Percentiles rank a stretch among this genome's conserved stretches.
These are phyloP conservation scores for Salvelinus sp. DNA, from an alignment of 2,113 vertebrate genomes.

Conservation along the genomic window DNA sequence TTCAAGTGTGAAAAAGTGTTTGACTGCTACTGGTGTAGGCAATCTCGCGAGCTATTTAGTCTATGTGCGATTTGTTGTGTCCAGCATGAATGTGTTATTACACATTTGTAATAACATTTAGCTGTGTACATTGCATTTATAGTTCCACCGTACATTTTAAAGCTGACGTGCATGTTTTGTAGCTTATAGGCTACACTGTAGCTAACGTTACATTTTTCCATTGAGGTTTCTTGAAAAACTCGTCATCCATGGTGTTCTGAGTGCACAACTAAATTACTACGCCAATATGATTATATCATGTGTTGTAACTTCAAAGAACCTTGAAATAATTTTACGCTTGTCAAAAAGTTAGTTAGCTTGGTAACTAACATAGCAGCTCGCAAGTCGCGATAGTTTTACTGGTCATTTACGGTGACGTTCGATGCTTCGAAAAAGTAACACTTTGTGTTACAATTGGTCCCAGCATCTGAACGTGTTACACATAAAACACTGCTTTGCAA, in stretches of 20 bases:
- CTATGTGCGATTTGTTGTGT: slow-evolving; percentile 27
- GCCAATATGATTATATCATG: background rate
- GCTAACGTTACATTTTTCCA: slow-evolving; percentile 5
- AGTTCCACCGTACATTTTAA: background rate
- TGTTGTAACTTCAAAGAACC: background rate
- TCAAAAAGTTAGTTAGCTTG: background rate
- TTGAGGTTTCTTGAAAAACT: slow-evolving; percentile 3
- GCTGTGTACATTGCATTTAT: background rate
- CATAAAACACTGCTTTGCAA: background rate
- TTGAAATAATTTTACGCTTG: too few relatives aligned
- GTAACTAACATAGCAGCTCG: background rate
- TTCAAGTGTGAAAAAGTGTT: slow-evolving; percentile 61
- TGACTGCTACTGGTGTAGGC: slow-evolving; percentile 5
- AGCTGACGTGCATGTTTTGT: slow-evolving; percentile 9
- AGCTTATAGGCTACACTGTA: background rate
- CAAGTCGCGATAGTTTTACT: background rate
- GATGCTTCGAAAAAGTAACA: too few relatives aligned
- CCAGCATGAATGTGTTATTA: background rate
- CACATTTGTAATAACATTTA: background rate
- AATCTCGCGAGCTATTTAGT: background rate
- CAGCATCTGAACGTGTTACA: background rate
- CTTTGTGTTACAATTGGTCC: background rate
- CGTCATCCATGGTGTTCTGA: background rate
- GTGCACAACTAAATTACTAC: background rate
- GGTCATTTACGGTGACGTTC: background rate